Evolutionary conservation across 1,140 invertebrate species (phyloP), one percentile per base, ranked within the genome.

Genomic region (Rhizoglyphus robini): DNA sequence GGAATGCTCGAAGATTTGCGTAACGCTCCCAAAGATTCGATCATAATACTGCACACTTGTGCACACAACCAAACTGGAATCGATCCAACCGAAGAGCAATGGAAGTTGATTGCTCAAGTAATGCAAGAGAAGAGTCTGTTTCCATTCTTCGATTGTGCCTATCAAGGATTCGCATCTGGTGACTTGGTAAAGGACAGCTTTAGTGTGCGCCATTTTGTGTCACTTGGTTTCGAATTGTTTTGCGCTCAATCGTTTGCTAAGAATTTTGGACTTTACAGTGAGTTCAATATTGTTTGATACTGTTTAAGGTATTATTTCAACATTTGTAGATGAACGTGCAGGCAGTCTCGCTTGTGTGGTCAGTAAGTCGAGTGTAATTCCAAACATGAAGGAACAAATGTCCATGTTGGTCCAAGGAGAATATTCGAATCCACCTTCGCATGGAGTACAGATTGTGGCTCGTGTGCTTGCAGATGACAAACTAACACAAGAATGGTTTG

Each of bases 91-190:
- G 78, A 83, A 34, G 88, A 92, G 48, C 87, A 92, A 75, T 93
- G 89, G 88, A 76, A 79, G 63, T 78, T 84, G 76, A 85, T 93
- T 71, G 88, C 88, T 20, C 80, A 88, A 71, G 78, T 92, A 31
- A 82, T 90, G 66, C 80, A 88, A 81, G 79, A 84, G 67, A 86
- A 83, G 72, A 83, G 86, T 67, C 75, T 96, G 60, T 93, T 96
- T 78, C 85, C 92, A 60, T 84, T 95, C 72, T 91, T 98, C 75
- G 95, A 98, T 78, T 88, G 86, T 71, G 94, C 94, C 18, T 97
- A 97, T 79, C 94, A 97, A 80, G 95, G 95, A 18, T 99, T 99
- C 79, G 93, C 94, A 20, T 90, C 88, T 48, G 96, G 96, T n/a
- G 85, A 95, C 79, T 79, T 95, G 27, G 89, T 93, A 72, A 81